Base-by-base conservation (phyloP, 2,113 vertebrate genomes). In the Epinephelus moara region DNA sequence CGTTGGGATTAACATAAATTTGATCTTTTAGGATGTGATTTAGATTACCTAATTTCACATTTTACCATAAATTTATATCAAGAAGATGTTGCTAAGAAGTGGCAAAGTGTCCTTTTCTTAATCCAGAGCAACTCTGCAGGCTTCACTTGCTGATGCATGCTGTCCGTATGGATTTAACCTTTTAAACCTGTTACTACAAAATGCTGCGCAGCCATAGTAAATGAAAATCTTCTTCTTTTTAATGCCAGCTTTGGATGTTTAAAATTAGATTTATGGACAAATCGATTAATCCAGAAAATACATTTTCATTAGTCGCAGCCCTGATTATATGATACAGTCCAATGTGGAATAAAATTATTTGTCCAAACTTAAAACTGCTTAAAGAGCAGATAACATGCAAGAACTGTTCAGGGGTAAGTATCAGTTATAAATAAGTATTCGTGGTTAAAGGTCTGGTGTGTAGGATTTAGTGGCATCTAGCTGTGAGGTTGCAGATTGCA, bases 111-210 rank as follows among this genome's bases (percentile, higher is more conserved):
- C 72, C 63, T 75, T 68, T 49, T 47, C 30, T 33, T 47, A 52
- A 80, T 55, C 42, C 23, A 6, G 2, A 68, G 17, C 47, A 37
- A 45, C 72, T 18, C 72, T 33, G 27, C 47, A 59, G 49, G 69
- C 53, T 40, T 33, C 33, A 12, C 13, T 33, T 50, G 57, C 67
- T 60, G 78, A 84, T 1, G 42, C 55, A 57, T 4, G 1, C 40
- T 25, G 60, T 69, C 3, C 69, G 4, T 42, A 25, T 81, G 63
- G 64, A 60, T 61, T 57, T 59, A 56, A 78, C 69, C 45, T 82
- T 75, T 72, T 61, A 53, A 88, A 85, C 25, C 45, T 53, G 42
- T 64, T 60, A 47, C 55, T 45, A 53, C 25, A 63, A 27, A 23
- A 12, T 8, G 12, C 56, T 49, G 49, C 19, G 56, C 61, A 59